Conservation (phyloP, 2,113 vertebrate species). For the Entomyzon cyanotis region DNA sequence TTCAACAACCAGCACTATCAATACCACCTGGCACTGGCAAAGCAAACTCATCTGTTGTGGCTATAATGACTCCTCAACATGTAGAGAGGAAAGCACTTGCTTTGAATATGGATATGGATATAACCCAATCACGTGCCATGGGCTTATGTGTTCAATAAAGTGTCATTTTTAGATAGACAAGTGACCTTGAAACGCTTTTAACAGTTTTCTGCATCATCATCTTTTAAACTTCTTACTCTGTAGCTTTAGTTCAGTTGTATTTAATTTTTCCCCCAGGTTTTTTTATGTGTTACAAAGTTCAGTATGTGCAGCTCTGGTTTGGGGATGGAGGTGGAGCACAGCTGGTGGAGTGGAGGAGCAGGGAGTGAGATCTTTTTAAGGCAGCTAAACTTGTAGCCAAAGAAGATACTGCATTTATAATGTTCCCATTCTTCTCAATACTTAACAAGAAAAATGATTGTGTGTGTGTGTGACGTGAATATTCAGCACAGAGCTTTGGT, state of each 20-base stretch:
- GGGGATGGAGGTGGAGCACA: constrained; percentile 5
- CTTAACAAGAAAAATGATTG: constrained; percentile 68
- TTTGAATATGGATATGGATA: background rate
- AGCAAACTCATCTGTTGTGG: background rate
- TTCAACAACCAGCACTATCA: background rate
- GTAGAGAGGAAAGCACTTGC: background rate
- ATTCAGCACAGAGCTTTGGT: constrained; percentile 65
- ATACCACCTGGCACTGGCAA: background rate
- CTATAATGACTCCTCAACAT: background rate
- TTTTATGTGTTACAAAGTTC: background rate
- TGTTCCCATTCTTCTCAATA: constrained; percentile 65
- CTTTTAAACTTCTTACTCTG: background rate
- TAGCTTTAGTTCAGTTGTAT: background rate
- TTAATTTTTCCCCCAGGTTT: rapidly evolving
- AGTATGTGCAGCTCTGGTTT: background rate
- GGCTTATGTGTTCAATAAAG: background rate
- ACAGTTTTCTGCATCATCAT: background rate
- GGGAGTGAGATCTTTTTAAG: constrained; percentile 32
- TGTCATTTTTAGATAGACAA: background rate
- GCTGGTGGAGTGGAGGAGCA: constrained; percentile 3
- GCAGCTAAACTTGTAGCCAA: constrained; percentile 35
- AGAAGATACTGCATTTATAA: constrained; percentile 60
- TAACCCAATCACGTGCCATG: background rate
- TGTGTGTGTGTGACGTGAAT: constrained; percentile 63
- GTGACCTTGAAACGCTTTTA: background rate